phyloP scores from a whole-genome alignment of 2,113 vertebrate genomes.

The Gobiocypris rarus region DNA sequence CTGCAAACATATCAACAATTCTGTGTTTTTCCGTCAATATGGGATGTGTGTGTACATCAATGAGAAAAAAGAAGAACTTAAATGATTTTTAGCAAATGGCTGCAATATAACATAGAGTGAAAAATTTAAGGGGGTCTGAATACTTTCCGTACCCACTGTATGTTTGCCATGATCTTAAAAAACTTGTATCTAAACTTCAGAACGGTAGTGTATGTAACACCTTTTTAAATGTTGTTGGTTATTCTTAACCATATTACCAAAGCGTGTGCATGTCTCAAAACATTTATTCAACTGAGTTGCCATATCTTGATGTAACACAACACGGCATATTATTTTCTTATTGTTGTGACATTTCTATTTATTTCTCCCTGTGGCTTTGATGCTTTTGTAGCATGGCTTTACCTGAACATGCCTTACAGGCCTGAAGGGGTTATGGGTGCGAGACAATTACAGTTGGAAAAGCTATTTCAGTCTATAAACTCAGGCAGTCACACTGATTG shows the following conservation, averaged over 20 bases:
- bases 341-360: conserved; percentile 29
- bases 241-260: not conserved
- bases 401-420: not conserved
- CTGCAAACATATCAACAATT: too few species aligned
- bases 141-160: too few species aligned
- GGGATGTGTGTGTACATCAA: too few species aligned
- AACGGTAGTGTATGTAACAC: too few species aligned
- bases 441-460: conserved; percentile 16
- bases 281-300: not conserved
- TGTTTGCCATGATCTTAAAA: not conserved
- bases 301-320: not conserved
- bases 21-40: too few species aligned
- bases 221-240: too few species aligned
- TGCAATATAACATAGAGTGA: too few species aligned
- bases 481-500: not conserved
- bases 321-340: not conserved
- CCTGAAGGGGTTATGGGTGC: not conserved
- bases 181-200: too few species aligned
- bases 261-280: not conserved
- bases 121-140: too few species aligned
- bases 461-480: not conserved
- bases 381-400: conserved; percentile 1
- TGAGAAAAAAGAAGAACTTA: too few species aligned
- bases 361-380: conserved; percentile 7
- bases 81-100: too few species aligned